Evolutionary conservation across 2,797 vertebrate genomes (phyloP).

Genomic region (Mus spretus): DNA sequence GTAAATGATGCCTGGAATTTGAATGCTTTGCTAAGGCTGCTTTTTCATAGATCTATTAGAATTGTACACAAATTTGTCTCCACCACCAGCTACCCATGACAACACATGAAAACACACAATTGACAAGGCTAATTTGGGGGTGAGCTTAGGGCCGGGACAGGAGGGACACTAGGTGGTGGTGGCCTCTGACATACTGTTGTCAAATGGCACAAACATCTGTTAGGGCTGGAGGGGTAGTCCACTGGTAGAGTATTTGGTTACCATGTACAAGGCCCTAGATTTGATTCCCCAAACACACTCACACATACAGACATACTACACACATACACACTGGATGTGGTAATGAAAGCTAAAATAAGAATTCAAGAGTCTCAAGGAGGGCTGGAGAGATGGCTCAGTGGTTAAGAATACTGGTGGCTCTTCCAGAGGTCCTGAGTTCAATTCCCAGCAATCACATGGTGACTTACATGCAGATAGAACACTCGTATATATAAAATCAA

Average conservation of each 20-base stretch:
- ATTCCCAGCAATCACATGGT: background rate
- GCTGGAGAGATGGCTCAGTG: background rate
- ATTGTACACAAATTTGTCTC: background rate
- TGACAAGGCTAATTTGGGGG: background rate
- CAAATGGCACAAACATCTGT: background rate
- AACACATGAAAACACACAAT: too few species aligned
- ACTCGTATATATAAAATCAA: background rate
- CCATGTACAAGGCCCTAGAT: background rate
- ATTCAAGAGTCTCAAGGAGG: background rate
- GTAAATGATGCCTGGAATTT: background rate
- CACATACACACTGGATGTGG: background rate
- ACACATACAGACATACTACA: background rate
- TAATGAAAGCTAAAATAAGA: background rate
- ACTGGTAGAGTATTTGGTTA: background rate
- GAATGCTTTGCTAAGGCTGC: background rate
- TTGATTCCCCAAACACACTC: background rate
- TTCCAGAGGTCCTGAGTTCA: background rate
- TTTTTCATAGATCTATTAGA: background rate
- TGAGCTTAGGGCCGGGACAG: background rate
- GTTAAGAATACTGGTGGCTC: background rate
- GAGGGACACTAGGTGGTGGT: background rate
- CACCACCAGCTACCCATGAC: background rate
- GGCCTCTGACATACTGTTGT: background rate
- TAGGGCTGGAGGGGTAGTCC: background rate
- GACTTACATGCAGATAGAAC: background rate